Evolutionary conservation across 2,888 invertebrate genomes (phyloP), one percentile per base, ranked within the genome.

Genomic region (Microplitis manilae): DNA sequence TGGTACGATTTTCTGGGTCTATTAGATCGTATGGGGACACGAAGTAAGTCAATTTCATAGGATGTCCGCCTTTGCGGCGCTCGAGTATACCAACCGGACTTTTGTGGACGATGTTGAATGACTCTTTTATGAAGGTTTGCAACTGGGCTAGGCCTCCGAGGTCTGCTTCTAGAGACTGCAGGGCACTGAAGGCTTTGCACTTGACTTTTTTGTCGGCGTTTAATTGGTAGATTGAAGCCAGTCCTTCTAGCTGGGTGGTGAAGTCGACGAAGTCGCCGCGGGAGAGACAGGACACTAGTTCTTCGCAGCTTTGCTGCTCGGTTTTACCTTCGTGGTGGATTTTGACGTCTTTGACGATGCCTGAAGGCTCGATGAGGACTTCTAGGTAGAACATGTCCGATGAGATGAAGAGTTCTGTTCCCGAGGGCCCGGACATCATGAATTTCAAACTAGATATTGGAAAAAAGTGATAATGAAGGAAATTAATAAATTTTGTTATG

Each of bases 301-400:
- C 98, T 85, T 95, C 95, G 90, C 97, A 97, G 85, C 96, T 96
- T 92, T 97, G 94, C 83, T 91, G 91, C 78, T 92, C 92, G 39
- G 89, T 86, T 91, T 96, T 96, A 84, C 96, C 96, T 90, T 97
- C 97, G 89, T 98, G 97, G 89, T 97, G 96, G 76, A 98, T 94
- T 89, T 94, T 94, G 0, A 98, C 97, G 92, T 98, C 98, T 87
- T 95, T 95, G 0, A 98, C 95, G 50, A 93, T 93, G 38, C 97
- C 98, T 61, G 93, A 93, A 2, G 94, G 92, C 86, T 98, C 97
- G 75, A 98, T 92, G 74, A 96, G 91, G 84, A 98, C 95, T 91
- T 98, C 97, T 83, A 98, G 92, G 90, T 96, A 97, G 90, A 98
- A 98, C 97, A 98, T 97, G 88, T 98, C 98, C 0, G 97, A 97